phyloP scores from a whole-genome alignment of 2,113 vertebrate genomes.

The Nibea coibor region DNA sequence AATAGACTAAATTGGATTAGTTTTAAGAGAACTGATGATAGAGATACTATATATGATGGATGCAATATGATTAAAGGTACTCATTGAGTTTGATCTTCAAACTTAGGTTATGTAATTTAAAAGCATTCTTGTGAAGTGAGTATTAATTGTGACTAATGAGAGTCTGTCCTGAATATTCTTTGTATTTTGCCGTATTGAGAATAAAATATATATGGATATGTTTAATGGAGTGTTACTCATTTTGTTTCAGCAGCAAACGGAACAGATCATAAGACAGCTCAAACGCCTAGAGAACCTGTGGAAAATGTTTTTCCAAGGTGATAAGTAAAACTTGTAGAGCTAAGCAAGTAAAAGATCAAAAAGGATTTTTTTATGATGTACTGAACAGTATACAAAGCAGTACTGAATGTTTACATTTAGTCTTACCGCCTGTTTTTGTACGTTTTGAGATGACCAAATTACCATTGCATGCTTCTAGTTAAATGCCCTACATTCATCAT shows the following conservation, averaged over 20 bases:
- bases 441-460: too few relatives aligned
- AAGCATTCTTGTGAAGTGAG: slow-evolving; percentile 96
- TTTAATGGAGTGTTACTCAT: slow-evolving; percentile 63
- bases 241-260: slow-evolving; percentile 5
- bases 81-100: slow-evolving; percentile 88
- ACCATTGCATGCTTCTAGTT: too few relatives aligned
- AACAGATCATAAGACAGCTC: background rate
- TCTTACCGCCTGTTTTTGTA: background rate
- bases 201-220: slow-evolving; percentile 90
- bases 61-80: slow-evolving; percentile 95
- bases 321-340: background rate
- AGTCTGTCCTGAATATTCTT: slow-evolving; percentile 99
- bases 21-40: slow-evolving; percentile 82
- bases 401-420: background rate
- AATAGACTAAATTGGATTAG: slow-evolving; percentile 80
- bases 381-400: background rate
- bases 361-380: background rate
- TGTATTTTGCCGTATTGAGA: slow-evolving; percentile 99
- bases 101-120: slow-evolving; percentile 87
- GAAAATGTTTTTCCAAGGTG: too few relatives aligned
- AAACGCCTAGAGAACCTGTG: background rate
- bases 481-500: too few relatives aligned
- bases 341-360: background rate
- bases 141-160: slow-evolving; percentile 97
- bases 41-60: slow-evolving; percentile 85